Evolutionary conservation across 37 sponge, comb jelly and placozoan genomes (phyloP), one percentile per base, ranked within the genome.

Genomic region (Crambe crambe): DNA sequence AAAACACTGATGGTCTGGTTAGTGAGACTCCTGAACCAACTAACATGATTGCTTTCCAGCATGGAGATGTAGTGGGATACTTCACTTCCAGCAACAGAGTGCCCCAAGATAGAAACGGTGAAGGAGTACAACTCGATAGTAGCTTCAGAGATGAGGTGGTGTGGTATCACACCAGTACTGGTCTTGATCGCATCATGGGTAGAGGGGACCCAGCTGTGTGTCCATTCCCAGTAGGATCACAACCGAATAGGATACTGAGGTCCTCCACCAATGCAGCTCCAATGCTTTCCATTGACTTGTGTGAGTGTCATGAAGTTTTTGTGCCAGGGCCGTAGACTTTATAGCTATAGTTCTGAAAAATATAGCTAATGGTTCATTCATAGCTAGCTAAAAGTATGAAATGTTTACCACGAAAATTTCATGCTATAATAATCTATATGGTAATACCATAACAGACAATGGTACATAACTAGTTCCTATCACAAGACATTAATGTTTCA

Each of bases 41-140:
- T 18, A 20, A 73, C 10, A 73, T 72, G 63, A 73, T 82, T 15
- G 5, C 10, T 30, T 43, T 73, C 26, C 63, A 26, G 25, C 66
- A 74, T 73, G 74, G 74, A 63, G 83, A 82, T 73, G 74, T 82
- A 12, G 67, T 82, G 30, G 83, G 83, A 54, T 79, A 54, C 68
- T 31, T 2, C 3, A 25, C 26, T 17, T n/a, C 3, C 1, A 23
- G 42, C 1, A 70, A 36, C 10, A 38, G 42, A 35, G 70, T 20
- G 1, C 3, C 2, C 2, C n/a, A 40, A 2, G 37, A 40, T 70
- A 20, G 15, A 3, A 15, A 66, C 1, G 36, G 17, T 2, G 15
- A 36, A 37, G 70, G 70, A 40, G n/a, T 70, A 42, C 42, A 20
- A 3, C 42, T 70, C n/a, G 26, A 70, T 40, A 17, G 9, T 2